Evolutionary conservation across 2,797 vertebrate genomes (phyloP), one percentile per base, ranked within the genome.

Genomic region (Cossypha niveicapilla): DNA sequence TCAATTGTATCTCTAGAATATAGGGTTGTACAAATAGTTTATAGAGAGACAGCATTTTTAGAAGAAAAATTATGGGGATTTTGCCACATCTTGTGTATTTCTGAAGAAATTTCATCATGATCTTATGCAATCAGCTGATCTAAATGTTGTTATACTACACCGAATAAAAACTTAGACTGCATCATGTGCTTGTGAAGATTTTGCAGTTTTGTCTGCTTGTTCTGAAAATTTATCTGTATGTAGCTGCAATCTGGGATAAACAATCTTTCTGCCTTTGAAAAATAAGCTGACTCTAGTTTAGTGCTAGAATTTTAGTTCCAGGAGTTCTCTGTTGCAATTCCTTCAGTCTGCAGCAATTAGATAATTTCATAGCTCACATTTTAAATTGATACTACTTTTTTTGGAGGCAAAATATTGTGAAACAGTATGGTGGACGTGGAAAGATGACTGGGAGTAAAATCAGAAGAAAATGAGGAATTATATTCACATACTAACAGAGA

Each of bases 31-130:
- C 28, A 17, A 78, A 63, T 2, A 0, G 4, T 37, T 80, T 24
- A n/a, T 23, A 34, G 7, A 77, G 5, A 41, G 6, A 0, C 14
- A 50, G 13, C 6, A 9, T 13, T 60, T 35, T 16, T 10, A 15
- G 24, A 50, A 58, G 10, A 25, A 42, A 76, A 34, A 6, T 34
- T 1, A 8, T 27, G 23, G 32, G 13, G 1, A 15, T 77, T 86
- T 73, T 77, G 14, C 25, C 23, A 80, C 10, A 10, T 27, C 17
- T 41, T 63, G 5, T 25, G 18, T 51, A 47, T 67, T 68, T 68
- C 32, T 82, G 42, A 68, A 78, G 51, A 73, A 72, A 79, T 72
- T 85, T 85, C 50, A 50, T 2, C 2, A 13, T 0, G 2, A 7
- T 2, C 6, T 48, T n/a, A 34, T 30, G 15, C 10, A 88, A 66